Evolutionary conservation across 2,113 vertebrate genomes (phyloP).

Genomic region (Crocuta crocuta): DNA sequence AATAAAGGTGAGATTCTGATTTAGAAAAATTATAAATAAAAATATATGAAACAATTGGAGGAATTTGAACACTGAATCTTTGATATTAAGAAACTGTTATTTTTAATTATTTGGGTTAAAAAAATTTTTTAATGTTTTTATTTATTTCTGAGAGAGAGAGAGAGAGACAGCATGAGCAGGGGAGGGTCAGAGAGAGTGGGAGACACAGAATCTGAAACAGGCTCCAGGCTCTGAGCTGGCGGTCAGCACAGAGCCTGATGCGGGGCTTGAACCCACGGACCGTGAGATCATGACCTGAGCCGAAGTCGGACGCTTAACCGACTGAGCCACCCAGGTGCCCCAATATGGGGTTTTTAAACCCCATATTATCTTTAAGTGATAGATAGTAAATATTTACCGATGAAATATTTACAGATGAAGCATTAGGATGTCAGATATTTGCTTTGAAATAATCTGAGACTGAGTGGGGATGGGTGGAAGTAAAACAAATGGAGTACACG

Average conservation of each 20-base stretch:
- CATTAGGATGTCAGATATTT: background rate
- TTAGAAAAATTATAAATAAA: background rate
- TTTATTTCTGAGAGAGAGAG: too few species aligned
- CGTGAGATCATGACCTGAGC: too few species aligned
- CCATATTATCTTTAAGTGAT: background rate
- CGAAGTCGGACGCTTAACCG: too few species aligned
- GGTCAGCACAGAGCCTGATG: too few species aligned
- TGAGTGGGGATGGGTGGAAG: background rate
- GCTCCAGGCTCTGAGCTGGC: too few species aligned
- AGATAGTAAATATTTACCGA: background rate
- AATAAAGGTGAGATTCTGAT: background rate
- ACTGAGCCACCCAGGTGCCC: too few species aligned
- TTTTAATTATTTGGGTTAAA: background rate
- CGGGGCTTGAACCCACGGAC: too few species aligned
- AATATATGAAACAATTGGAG: background rate
- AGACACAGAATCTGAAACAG: too few species aligned
- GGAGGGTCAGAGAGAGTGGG: too few species aligned
- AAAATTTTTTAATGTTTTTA: too few species aligned
- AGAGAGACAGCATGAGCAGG: too few species aligned
- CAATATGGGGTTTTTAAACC: background rate
- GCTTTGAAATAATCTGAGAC: background rate
- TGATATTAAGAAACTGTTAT: background rate
- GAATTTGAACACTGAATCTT: background rate
- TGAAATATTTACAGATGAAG: constrained; percentile 6
- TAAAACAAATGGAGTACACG: background rate